Evolutionary conservation across 2,888 invertebrate species (phyloP).

Genomic region (Sphinx pinastri): DNA sequence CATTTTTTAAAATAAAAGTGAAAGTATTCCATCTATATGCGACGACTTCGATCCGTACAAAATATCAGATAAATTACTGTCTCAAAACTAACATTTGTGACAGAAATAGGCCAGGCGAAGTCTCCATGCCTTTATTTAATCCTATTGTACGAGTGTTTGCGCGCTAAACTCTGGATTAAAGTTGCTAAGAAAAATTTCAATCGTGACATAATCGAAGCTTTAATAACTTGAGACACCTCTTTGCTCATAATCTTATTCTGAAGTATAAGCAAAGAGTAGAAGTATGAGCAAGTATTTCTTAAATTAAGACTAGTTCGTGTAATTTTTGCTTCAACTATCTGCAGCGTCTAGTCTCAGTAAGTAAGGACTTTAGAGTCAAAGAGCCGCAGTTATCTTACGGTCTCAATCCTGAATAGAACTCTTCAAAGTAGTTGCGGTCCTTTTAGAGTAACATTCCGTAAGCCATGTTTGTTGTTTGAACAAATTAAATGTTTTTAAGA

Average conservation of each 20-base stretch:
- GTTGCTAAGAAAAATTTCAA: conserved; percentile 27
- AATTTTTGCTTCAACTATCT: conserved; percentile 1
- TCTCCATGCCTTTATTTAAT: conserved; percentile 27
- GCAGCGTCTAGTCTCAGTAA: conserved; percentile 1
- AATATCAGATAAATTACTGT: not conserved
- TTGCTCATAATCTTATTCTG: conserved; percentile 9
- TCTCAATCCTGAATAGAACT: conserved; percentile 37
- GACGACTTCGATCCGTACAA: not conserved
- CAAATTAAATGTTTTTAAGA: not conserved
- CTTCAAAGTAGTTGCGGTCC: conserved; percentile 36
- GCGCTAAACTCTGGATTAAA: conserved; percentile 26
- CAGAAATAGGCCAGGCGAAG: conserved; percentile 5
- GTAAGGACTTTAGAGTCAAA: conserved; percentile 25
- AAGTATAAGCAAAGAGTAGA: not conserved
- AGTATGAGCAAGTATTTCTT: not conserved
- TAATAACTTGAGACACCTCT: conserved; percentile 20
- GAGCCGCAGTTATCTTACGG: conserved; percentile 28
- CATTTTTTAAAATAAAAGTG: not conserved
- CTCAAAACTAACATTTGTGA: not conserved
- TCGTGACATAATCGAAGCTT: conserved; percentile 16
- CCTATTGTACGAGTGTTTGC: conserved; percentile 24
- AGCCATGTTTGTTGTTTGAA: conserved; percentile 11
- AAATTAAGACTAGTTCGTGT: not conserved
- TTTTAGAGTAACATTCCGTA: conserved; percentile 37
- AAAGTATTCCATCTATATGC: not conserved